Conservation (phyloP, 2,113 vertebrate genomes). For the Pongo pygmaeus region DNA sequence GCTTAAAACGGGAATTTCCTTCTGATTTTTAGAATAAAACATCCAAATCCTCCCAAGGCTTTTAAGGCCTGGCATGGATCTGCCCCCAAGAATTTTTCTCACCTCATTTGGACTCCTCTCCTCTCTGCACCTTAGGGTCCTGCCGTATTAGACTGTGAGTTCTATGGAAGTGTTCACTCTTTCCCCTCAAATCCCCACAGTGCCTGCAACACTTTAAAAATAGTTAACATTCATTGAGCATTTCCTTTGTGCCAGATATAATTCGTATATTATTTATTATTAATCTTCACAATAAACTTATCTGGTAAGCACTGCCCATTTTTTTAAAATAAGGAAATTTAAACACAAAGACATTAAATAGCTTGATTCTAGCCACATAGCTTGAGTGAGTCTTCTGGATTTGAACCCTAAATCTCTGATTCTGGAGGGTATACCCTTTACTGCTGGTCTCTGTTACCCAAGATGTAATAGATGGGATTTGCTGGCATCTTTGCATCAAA, state of each 20-base stretch:
- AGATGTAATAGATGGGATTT: background rate
- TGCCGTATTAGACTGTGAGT: background rate
- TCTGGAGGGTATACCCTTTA: background rate
- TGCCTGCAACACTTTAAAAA: background rate
- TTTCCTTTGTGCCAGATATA: background rate
- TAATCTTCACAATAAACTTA: background rate
- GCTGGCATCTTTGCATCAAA: background rate
- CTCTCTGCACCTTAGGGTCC: background rate
- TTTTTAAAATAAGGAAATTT: constrained; percentile 43
- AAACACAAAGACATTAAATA: constrained; percentile 40
- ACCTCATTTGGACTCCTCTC: background rate
- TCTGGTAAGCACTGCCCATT: background rate
- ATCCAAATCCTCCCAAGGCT: background rate
- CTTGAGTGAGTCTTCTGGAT: background rate
- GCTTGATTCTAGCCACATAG: background rate
- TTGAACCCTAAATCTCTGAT: background rate
- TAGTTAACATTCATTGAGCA: background rate
- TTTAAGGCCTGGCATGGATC: background rate
- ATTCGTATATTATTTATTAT: background rate
- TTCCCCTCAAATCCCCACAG: background rate
- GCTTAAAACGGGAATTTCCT: background rate
- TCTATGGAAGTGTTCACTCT: background rate
- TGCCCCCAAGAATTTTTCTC: fast-evolving
- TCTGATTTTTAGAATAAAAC: background rate
- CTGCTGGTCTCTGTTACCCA: background rate